phyloP scores from a whole-genome alignment of 1,140 invertebrate species.

The Bradysia coprophila region DNA sequence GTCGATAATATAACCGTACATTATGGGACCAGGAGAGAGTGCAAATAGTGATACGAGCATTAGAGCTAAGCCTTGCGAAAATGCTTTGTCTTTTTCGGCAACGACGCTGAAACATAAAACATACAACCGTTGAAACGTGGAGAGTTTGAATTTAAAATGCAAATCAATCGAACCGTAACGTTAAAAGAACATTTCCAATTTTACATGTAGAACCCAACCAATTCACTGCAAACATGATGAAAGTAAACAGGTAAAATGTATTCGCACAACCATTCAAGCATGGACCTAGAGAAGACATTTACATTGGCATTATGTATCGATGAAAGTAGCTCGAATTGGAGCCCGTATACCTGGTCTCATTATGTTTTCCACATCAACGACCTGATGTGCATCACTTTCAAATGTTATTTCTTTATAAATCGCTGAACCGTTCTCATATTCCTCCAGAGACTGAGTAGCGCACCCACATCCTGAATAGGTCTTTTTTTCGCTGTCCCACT shows the following conservation, averaged over 20 bases:
- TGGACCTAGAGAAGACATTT: constrained; percentile 21
- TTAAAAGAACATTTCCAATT: constrained; percentile 39
- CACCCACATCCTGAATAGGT: not conserved
- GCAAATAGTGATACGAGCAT: constrained; percentile 44
- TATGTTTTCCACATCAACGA: not conserved
- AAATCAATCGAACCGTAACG: constrained; percentile 23
- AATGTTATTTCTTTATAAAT: too few relatives aligned
- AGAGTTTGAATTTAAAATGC: not conserved
- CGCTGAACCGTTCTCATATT: not conserved
- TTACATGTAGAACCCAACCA: constrained; percentile 35
- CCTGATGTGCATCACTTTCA: not conserved
- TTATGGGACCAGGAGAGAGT: constrained; percentile 43
- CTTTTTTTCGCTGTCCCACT: not conserved
- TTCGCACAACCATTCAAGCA: constrained; percentile 30
- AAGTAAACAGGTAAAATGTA: constrained; percentile 24
- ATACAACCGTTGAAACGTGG: not conserved
- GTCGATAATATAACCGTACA: constrained; percentile 43
- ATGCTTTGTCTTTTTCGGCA: constrained; percentile 36
- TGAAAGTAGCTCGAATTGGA: not conserved
- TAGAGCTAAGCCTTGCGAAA: constrained; percentile 39
- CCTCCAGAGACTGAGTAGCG: not conserved
- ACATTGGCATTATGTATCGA: not conserved
- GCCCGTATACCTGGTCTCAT: not conserved
- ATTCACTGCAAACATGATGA: constrained; percentile 30
- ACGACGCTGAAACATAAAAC: constrained; percentile 29